phyloP scores from a whole-genome alignment of 2,888 invertebrate species.

The Amiota communis region DNA sequence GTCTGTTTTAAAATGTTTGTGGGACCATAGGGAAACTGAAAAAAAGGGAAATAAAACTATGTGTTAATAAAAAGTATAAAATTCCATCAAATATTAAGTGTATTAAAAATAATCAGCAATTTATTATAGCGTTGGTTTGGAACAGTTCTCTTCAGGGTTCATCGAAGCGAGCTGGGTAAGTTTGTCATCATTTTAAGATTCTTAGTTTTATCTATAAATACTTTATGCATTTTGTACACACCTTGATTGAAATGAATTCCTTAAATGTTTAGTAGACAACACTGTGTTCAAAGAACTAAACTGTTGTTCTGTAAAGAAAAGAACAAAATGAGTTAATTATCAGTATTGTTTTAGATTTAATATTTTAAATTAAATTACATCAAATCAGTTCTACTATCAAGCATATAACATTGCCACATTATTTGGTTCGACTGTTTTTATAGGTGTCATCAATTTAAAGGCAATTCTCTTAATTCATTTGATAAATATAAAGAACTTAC shows the following conservation, averaged over 20 bases:
- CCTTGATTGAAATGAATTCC: not conserved
- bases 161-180: constrained; percentile 65
- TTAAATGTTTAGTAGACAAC: too few relatives aligned
- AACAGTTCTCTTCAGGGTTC: constrained; percentile 60
- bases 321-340: too few relatives aligned
- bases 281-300: too few relatives aligned
- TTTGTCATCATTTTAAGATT: constrained; percentile 46
- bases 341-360: too few relatives aligned
- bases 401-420: constrained; percentile 45
- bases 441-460: constrained; percentile 37
- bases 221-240: constrained; percentile 12
- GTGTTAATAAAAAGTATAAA: not conserved
- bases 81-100: too few relatives aligned
- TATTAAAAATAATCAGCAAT: constrained; percentile 37
- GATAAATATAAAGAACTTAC: too few relatives aligned
- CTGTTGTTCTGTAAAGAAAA: too few relatives aligned
- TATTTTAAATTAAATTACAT: not conserved
- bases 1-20: too few relatives aligned
- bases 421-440: constrained; percentile 43
- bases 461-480: too few relatives aligned
- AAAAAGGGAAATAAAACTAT: too few relatives aligned
- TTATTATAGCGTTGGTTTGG: constrained; percentile 51
- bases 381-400: constrained; percentile 56
- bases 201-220: not conserved
- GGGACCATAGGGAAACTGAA: too few relatives aligned